Evolutionary conservation across 2,888 invertebrate genomes (phyloP).

Genomic region (Drosophila meridionalis): DNA sequence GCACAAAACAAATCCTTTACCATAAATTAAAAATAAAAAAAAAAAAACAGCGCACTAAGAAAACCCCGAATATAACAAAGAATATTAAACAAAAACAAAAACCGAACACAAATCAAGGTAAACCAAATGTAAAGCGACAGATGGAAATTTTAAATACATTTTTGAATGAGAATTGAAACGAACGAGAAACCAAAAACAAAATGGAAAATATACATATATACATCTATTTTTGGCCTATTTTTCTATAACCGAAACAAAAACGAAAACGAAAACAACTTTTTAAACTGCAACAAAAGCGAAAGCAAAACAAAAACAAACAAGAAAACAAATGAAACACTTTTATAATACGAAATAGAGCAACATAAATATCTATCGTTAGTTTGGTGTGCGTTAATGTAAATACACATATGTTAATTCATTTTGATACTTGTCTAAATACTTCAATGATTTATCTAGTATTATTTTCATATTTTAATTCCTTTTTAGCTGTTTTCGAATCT

Average conservation of each 20-base stretch:
- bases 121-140: conserved; percentile 56
- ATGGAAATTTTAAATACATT: conserved; percentile 67
- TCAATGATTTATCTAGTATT: conserved; percentile 6
- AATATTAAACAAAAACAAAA: conserved; percentile 11
- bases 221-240: conserved; percentile 83
- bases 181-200: conserved; percentile 33
- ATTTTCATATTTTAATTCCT: not conserved
- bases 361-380: conserved; percentile 25
- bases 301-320: conserved; percentile 17
- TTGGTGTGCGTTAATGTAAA: conserved; percentile 58
- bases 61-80: conserved; percentile 8
- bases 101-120: conserved; percentile 50
- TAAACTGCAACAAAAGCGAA: conserved; percentile 55
- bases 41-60: conserved; percentile 27
- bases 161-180: conserved; percentile 59
- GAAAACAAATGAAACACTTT: conserved; percentile 38
- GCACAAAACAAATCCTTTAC: conserved; percentile 45
- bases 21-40: conserved; percentile 16
- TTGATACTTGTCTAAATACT: conserved; percentile 6
- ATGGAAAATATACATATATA: conserved; percentile 66
- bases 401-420: conserved; percentile 43
- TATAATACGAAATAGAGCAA: conserved; percentile 47
- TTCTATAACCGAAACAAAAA: conserved; percentile 69
- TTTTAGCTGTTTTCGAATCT: conserved; percentile 17
- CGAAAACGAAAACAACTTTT: conserved; percentile 54